These are phyloP conservation scores for Lacerta agilis DNA, from an alignment of 2,797 vertebrate genomes.

Conservation along the genomic window DNA sequence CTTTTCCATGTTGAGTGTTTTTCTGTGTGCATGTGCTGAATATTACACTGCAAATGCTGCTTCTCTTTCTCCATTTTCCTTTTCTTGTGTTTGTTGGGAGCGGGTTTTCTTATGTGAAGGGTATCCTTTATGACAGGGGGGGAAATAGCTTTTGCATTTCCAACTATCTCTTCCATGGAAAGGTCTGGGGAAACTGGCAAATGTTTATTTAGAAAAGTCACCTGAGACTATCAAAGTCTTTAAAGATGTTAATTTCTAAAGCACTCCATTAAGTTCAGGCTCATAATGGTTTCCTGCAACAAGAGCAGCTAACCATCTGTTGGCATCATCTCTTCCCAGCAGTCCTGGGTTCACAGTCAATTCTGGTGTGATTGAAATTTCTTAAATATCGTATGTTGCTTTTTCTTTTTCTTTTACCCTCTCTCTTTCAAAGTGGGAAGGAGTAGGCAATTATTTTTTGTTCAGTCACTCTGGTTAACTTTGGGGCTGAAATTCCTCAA, in stretches of 20 bases:
- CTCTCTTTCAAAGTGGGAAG: conserved; percentile 16
- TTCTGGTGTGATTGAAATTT: conserved; percentile 60
- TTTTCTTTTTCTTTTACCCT: conserved; percentile 1
- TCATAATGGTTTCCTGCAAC: conserved; percentile 67
- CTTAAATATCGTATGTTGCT: conserved; percentile 68
- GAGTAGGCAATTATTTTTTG: conserved; percentile 40
- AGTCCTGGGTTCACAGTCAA: conserved; percentile 64
- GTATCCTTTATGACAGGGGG: conserved; percentile 23
- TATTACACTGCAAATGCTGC: background rate
- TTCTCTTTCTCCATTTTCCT: background rate
- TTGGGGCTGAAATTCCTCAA: conserved; percentile 63
- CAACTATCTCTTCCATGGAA: conserved; percentile 39
- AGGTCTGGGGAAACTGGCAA: conserved; percentile 34
- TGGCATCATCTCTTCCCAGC: conserved; percentile 73
- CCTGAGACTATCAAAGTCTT: conserved; percentile 56
- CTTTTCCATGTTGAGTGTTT: background rate
- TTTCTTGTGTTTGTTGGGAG: background rate
- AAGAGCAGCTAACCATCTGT: conserved; percentile 75
- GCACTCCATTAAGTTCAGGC: conserved; percentile 69
- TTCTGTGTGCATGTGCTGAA: background rate
- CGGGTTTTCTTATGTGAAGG: background rate
- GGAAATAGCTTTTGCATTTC: conserved; percentile 39
- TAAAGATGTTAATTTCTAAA: conserved; percentile 76
- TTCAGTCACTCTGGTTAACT: conserved; percentile 27
- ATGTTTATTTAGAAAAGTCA: conserved; percentile 56